Percentiles rank a stretch among this genome's conserved stretches.
These are phyloP conservation scores for Polylopha cassiicola DNA, from an alignment of 2,888 invertebrate genomes.

Conservation along the genomic window DNA sequence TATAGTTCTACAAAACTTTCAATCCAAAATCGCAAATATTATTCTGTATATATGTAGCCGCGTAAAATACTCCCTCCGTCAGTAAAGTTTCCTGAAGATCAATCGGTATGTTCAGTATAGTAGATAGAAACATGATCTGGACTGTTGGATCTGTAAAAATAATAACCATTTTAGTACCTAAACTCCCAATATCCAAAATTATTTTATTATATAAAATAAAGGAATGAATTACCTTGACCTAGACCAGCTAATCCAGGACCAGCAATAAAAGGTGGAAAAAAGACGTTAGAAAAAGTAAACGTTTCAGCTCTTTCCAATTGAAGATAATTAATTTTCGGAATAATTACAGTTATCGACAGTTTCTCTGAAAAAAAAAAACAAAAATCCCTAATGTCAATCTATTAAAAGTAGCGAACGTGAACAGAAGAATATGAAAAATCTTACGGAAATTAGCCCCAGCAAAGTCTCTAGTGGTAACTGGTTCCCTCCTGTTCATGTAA, in stretches of 20 bases:
- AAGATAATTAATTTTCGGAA: constrained; percentile 8
- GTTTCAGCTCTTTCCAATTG: constrained; percentile 12
- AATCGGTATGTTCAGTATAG: constrained; percentile 19
- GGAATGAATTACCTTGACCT: constrained; percentile 32
- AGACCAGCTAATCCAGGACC: constrained; percentile 27
- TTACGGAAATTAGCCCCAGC: neutral
- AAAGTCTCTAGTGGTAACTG: constrained; percentile 17
- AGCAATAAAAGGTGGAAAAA: constrained; percentile 6
- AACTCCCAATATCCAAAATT: no score
- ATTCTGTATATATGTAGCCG: constrained; percentile 32
- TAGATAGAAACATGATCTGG: neutral
- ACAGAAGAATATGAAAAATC: neutral
- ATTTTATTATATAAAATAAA: no score
- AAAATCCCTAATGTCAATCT: neutral
- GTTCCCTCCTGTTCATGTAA: constrained; percentile 25
- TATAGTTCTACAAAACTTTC: constrained; percentile 27
- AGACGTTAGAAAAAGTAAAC: neutral
- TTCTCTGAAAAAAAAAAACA: constrained; percentile 2
- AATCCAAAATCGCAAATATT: constrained; percentile 38
- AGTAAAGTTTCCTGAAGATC: constrained; percentile 31
- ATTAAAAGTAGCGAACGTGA: neutral
- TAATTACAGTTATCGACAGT: constrained; percentile 2
- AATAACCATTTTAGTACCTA: neutral
- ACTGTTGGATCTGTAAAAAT: constrained; percentile 35
- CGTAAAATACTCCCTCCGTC: constrained; percentile 28